Conservation (phyloP, 2,113 vertebrate species). For the Climacteris rufus region DNA sequence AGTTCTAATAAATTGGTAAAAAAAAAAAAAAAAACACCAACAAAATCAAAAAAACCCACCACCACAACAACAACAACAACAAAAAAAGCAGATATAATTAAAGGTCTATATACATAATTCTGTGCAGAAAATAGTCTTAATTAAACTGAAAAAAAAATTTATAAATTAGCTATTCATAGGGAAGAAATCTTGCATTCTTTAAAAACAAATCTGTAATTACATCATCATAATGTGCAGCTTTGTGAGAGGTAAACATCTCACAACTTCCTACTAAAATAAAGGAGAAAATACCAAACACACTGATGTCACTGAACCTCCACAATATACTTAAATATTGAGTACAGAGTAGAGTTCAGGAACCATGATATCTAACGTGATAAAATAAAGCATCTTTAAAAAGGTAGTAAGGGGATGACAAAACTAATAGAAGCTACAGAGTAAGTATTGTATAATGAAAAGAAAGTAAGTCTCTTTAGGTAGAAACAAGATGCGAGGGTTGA, state of each 20-base stretch:
- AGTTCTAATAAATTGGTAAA: neutral
- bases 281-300: neutral
- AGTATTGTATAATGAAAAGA: neutral
- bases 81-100: neutral
- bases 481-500: neutral
- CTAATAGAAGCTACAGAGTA: neutral
- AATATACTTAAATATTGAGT: neutral
- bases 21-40: no score
- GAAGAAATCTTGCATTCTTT: neutral
- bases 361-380: neutral
- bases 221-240: neutral
- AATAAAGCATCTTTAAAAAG: neutral
- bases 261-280: neutral
- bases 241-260: neutral
- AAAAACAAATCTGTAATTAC: neutral
- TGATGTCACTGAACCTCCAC: neutral
- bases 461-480: neutral
- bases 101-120: neutral
- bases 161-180: neutral
- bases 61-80: no score
- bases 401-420: neutral
- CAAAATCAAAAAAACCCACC: no score
- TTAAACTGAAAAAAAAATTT: neutral
- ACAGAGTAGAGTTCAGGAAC: neutral
- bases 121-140: neutral